Conservation (phyloP, 1,140 invertebrate species). For the Psix sp. region DNA sequence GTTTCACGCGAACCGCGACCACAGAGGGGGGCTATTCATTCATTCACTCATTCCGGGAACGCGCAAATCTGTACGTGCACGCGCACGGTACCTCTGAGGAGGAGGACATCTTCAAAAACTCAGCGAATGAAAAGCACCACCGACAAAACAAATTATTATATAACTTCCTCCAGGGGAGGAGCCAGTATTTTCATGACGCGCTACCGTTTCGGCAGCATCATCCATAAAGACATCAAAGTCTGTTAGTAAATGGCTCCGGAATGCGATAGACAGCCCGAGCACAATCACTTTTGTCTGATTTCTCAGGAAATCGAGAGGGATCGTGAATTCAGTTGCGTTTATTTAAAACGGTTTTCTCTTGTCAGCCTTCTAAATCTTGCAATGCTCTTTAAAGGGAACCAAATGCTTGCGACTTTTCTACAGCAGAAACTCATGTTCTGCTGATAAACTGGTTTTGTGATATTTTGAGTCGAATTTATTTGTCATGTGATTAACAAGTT, state of each 20-base stretch:
- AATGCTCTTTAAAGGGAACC: too few relatives aligned
- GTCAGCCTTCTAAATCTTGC: too few relatives aligned
- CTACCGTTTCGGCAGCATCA: constrained; percentile 8
- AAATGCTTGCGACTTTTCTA: too few relatives aligned
- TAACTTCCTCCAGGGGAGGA: constrained; percentile 38
- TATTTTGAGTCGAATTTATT: too few relatives aligned
- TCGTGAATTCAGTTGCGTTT: too few relatives aligned
- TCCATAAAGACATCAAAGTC: constrained; percentile 24
- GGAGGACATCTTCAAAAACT: constrained; percentile 37
- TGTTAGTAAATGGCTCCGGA: constrained; percentile 8
- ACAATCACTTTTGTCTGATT: too few relatives aligned
- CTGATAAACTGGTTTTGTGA: too few relatives aligned
- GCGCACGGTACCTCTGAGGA: constrained; percentile 32
- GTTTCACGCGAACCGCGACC: constrained; percentile 35
- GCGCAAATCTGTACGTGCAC: constrained; percentile 43
- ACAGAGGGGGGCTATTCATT: constrained; percentile 72
- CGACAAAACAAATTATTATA: constrained; percentile 30
- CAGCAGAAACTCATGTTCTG: too few relatives aligned
- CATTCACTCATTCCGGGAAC: constrained; percentile 71
- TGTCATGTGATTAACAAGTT: too few relatives aligned
- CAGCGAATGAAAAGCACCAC: constrained; percentile 10
- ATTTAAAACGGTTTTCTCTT: too few relatives aligned
- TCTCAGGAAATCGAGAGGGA: too few relatives aligned
- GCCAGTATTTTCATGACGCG: constrained; percentile 43
- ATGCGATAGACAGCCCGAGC: constrained; percentile 9